These are phyloP conservation scores for Chloroceryle aenea DNA, from an alignment of 2,113 vertebrate species.

Conservation along the genomic window DNA sequence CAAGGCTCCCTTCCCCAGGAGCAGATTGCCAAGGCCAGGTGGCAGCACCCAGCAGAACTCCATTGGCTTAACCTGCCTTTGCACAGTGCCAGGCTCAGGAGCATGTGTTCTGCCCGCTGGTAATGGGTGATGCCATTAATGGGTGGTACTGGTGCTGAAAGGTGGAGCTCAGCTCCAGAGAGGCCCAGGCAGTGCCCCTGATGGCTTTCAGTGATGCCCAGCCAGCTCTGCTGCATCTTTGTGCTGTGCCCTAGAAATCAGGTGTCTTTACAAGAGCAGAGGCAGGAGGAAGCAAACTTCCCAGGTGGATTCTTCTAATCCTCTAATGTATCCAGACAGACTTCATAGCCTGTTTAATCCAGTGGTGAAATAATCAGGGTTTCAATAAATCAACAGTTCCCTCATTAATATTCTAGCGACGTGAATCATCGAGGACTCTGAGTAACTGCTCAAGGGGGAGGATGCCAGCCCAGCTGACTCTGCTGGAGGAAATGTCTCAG, in stretches of 20 bases:
- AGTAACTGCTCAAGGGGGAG: constrained; percentile 24
- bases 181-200: rapidly evolving
- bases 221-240: not conserved
- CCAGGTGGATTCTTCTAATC: constrained; percentile 35
- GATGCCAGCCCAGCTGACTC: not conserved
- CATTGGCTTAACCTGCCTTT: too few relatives aligned
- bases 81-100: too few relatives aligned
- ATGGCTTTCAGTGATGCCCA: rapidly evolving
- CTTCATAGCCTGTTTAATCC: constrained; percentile 55
- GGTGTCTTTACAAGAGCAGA: not conserved
- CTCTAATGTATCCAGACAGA: constrained; percentile 31
- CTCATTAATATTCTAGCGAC: constrained; percentile 27
- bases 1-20: too few relatives aligned
- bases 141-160: constrained; percentile 78
- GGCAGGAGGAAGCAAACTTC: not conserved
- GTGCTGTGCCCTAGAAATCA: not conserved
- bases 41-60: too few relatives aligned
- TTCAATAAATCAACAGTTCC: constrained; percentile 40
- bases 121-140: too few relatives aligned
- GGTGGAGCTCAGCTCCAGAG: not conserved
- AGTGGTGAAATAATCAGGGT: constrained; percentile 35
- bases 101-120: too few relatives aligned
- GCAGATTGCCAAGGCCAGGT: too few relatives aligned
- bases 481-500: not conserved
- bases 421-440: not conserved